Conservation (phyloP, 2,797 vertebrate species). For the Brotula barbata region DNA sequence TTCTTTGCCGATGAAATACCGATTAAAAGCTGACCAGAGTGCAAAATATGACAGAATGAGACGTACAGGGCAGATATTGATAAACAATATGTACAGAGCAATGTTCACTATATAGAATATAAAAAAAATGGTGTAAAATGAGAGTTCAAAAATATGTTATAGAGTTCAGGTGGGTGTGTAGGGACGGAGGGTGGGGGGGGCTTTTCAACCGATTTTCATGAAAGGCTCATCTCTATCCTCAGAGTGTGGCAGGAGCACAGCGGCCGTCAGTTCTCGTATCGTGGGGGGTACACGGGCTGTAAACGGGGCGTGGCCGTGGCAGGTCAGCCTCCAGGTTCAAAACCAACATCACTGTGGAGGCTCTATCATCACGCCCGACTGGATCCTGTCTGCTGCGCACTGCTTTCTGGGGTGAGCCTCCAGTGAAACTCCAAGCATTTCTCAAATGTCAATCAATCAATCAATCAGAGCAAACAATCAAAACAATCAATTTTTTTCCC, state of each 20-base stretch:
- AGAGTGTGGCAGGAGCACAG: constrained; percentile 57
- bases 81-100: no score
- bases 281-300: constrained; percentile 80
- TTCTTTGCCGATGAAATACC: no score
- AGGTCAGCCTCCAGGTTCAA: constrained; percentile 86
- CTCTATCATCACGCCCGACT: constrained; percentile 83
- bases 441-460: no score
- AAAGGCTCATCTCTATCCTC: background rate
- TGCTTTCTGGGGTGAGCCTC: constrained; percentile 84
- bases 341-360: constrained; percentile 85
- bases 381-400: constrained; percentile 91
- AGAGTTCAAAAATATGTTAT: no score
- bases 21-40: no score
- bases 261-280: constrained; percentile 72
- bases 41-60: no score
- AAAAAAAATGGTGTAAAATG: no score
- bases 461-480: no score
- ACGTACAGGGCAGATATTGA: no score
- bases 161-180: no score
- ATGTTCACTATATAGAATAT: no score
- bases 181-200: no score
- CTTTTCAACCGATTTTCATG: background rate
- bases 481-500: background rate
- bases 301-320: constrained; percentile 88
- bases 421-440: background rate